These are phyloP conservation scores for Ostrea edulis DNA, from an alignment of 1,140 invertebrate genomes.

Conservation along the genomic window DNA sequence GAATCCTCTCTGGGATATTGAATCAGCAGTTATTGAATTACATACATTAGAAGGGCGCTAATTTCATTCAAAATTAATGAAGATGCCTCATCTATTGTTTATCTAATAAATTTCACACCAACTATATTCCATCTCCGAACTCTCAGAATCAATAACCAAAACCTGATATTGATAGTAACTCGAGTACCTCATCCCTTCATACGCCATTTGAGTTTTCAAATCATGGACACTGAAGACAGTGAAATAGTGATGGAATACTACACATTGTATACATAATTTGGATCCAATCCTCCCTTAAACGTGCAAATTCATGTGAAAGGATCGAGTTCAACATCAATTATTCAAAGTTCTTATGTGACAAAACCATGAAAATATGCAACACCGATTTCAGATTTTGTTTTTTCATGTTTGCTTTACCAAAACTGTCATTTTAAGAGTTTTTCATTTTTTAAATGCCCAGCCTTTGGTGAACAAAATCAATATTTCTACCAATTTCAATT, in stretches of 20 bases:
- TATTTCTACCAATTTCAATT: too few species aligned
- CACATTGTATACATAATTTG: not conserved
- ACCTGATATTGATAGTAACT: not conserved
- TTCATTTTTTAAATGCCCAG: too few species aligned
- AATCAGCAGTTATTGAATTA: constrained; percentile 23
- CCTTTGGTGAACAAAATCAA: too few species aligned
- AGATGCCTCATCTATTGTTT: constrained; percentile 14
- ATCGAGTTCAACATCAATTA: too few species aligned
- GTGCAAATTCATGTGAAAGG: too few species aligned
- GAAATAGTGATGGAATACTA: not conserved
- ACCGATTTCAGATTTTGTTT: too few species aligned
- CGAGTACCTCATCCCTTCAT: too few species aligned
- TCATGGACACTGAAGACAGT: not conserved
- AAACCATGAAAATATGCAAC: too few species aligned
- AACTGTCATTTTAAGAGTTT: too few species aligned
- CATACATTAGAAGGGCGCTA: not conserved
- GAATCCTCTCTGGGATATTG: not conserved
- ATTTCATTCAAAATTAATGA: constrained; percentile 36
- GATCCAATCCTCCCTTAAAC: not conserved
- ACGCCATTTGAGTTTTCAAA: not conserved
- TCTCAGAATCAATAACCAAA: not conserved
- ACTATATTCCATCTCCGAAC: not conserved
- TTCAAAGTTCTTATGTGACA: too few species aligned
- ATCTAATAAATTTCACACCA: not conserved
- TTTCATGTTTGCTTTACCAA: too few species aligned